These are phyloP conservation scores for Idaea straminata DNA, from an alignment of 2,888 invertebrate species.

Conservation along the genomic window DNA sequence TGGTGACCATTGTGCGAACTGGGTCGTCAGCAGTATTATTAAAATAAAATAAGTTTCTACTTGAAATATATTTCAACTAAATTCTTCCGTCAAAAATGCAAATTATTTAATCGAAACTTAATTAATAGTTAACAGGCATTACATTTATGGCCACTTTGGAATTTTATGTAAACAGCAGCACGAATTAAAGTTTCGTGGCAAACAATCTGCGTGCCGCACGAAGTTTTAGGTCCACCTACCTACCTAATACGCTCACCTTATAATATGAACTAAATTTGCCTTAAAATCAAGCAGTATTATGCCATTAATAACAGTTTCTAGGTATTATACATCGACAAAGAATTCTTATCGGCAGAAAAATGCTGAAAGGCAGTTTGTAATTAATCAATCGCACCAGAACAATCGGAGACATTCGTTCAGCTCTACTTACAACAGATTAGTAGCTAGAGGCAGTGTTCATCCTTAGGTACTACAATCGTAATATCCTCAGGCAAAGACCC, in stretches of 20 bases:
- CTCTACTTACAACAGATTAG: not conserved
- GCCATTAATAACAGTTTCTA: not conserved
- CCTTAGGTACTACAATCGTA: not conserved
- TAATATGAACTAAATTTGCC: slow-evolving; percentile 24
- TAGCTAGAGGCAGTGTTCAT: not conserved
- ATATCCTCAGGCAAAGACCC: not conserved
- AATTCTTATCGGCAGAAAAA: not conserved
- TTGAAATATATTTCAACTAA: no score
- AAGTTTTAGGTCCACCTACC: slow-evolving; percentile 20
- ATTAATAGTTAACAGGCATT: not conserved
- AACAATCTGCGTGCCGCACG: slow-evolving; percentile 41
- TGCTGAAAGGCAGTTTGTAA: not conserved
- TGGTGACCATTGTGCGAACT: no score
- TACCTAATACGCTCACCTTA: slow-evolving; percentile 30
- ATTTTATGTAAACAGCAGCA: slow-evolving; percentile 9
- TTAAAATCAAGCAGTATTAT: not conserved
- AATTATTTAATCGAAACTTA: no score
- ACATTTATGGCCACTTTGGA: slow-evolving; percentile 17
- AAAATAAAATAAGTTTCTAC: no score
- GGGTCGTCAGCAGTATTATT: no score
- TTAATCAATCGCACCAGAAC: not conserved
- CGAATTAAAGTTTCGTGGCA: slow-evolving; percentile 27
- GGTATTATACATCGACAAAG: not conserved
- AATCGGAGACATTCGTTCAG: not conserved
- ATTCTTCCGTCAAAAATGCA: no score